These are phyloP conservation scores for Rhegmatorhina hoffmannsi DNA, from an alignment of 2,113 vertebrate genomes.

Conservation along the genomic window DNA sequence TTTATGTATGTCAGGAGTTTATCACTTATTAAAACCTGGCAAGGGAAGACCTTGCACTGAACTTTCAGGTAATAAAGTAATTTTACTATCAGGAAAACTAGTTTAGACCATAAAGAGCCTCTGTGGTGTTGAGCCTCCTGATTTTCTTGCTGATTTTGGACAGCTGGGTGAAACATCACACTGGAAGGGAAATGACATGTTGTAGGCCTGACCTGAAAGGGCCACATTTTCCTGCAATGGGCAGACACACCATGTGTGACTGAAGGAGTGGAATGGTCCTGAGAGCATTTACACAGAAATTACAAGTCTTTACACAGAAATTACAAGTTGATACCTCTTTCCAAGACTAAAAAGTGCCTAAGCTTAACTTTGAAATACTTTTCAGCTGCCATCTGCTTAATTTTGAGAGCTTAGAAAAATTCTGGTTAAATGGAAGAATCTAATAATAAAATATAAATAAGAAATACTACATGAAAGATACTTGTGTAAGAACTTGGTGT, in stretches of 20 bases:
- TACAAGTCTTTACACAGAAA: neutral
- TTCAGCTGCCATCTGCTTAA: neutral
- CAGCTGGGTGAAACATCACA: neutral
- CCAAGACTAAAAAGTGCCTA: neutral
- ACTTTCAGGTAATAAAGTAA: neutral
- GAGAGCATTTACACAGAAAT: neutral
- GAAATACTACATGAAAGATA: neutral
- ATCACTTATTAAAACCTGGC: neutral
- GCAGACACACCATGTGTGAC: neutral
- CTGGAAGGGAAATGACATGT: neutral
- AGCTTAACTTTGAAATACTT: neutral
- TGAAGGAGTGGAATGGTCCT: neutral
- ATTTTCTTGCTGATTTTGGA: neutral
- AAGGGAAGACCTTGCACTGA: neutral
- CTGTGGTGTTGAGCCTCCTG: neutral
- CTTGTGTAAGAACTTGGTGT: neutral
- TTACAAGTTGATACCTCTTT: neutral
- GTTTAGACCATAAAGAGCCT: neutral
- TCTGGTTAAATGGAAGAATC: slow-evolving; percentile 12
- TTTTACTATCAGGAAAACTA: neutral
- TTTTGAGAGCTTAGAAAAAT: slow-evolving; percentile 1
- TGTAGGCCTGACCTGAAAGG: neutral
- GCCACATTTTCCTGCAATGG: neutral
- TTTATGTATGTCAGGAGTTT: neutral
- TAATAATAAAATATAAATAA: neutral